phyloP scores from a whole-genome alignment of 2,113 vertebrate species.

The Phoenicopterus ruber region DNA sequence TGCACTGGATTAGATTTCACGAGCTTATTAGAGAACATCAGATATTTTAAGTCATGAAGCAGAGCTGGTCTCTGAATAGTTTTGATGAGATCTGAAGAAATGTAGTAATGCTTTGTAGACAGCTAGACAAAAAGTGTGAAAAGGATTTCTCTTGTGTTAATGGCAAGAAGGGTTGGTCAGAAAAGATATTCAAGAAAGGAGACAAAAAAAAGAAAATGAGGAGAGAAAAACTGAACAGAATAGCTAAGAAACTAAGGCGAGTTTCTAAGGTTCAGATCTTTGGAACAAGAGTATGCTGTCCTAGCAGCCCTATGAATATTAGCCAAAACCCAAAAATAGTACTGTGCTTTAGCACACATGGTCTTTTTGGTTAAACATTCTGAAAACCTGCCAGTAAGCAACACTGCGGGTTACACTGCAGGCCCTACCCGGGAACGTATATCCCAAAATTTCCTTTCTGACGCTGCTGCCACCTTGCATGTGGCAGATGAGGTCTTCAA shows the following conservation, averaged over 20 bases:
- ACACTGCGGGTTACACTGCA: background rate
- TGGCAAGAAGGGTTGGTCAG: background rate
- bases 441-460: background rate
- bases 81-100: conserved; percentile 23
- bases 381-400: background rate
- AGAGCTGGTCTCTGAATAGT: background rate
- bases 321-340: background rate
- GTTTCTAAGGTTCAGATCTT: background rate
- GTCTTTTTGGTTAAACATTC: background rate
- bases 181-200: background rate
- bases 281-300: background rate
- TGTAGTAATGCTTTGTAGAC: background rate
- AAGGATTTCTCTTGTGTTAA: background rate
- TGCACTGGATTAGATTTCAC: background rate
- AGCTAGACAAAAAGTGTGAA: background rate
- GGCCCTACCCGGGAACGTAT: background rate
- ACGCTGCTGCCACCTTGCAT: background rate
- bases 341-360: background rate
- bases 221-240: background rate
- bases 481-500: background rate
- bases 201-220: background rate
- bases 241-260: background rate
- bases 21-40: background rate
- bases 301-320: background rate
- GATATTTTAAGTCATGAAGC: background rate